These are phyloP conservation scores for Leptopilina syphax DNA, from an alignment of 2,888 invertebrate genomes.

Conservation along the genomic window DNA sequence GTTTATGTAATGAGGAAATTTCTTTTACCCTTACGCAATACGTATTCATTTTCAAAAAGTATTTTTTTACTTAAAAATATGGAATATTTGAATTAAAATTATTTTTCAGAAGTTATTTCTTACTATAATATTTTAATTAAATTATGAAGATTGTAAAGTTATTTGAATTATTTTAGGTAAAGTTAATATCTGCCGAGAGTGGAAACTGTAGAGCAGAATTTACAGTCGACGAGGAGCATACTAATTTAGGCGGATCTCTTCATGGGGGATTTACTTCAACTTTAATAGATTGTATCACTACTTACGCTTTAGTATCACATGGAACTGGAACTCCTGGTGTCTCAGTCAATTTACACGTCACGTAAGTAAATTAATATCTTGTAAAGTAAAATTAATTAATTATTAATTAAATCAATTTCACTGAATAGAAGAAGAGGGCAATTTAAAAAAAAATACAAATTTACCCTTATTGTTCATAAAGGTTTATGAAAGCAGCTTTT, in stretches of 20 bases:
- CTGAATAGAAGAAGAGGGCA: too few relatives aligned
- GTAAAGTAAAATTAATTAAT: too few relatives aligned
- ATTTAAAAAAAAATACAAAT: too few relatives aligned
- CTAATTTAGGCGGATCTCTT: conserved; percentile 85
- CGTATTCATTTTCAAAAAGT: too few relatives aligned
- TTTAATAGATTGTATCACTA: conserved; percentile 87
- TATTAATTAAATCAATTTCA: too few relatives aligned
- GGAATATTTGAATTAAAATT: too few relatives aligned
- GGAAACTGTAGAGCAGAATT: conserved; percentile 88
- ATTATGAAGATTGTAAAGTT: too few relatives aligned
- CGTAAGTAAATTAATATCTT: conserved; percentile 78
- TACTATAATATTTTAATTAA: too few relatives aligned
- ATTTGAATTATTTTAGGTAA: conserved; percentile 68
- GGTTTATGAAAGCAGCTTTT: conserved; percentile 87
- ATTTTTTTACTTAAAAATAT: too few relatives aligned
- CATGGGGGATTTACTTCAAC: conserved; percentile 93
- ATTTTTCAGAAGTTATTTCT: too few relatives aligned
- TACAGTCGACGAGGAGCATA: conserved; percentile 84
- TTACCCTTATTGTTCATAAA: conserved; percentile 67
- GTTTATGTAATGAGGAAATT: background rate
- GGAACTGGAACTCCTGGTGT: conserved; percentile 84
- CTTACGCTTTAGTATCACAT: conserved; percentile 86
- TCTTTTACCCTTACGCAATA: background rate
- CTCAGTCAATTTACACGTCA: conserved; percentile 89
- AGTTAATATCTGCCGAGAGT: conserved; percentile 80